Base-by-base conservation (phyloP, 2,797 vertebrate species). In the Atherinosoma microstoma region DNA sequence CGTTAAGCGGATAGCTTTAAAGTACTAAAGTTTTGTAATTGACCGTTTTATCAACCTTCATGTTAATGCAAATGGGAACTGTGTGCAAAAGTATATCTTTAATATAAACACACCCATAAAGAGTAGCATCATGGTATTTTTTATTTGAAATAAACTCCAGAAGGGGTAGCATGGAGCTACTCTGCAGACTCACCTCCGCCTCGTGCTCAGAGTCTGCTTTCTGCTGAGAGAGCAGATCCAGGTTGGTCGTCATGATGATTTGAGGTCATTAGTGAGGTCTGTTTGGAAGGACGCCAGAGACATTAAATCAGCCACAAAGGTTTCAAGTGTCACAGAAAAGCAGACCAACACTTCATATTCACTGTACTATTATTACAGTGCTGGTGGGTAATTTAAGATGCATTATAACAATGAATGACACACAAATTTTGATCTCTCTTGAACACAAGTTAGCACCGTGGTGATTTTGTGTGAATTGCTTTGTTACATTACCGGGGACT, bases 211-310 rank as follows among this genome's bases (percentile, higher is more conserved):
- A 89, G 88, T 95, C 95, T 91, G 95, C 91, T 95, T 96, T 96
- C 94, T 97, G 96, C 94, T 96, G 96, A 96, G 96, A 89, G 92
- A 96, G 96, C 94, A 96, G 94, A 93, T 96, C 95, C 94, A 94
- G 89, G 93, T 79, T 95, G 95, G 95, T 94, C 85, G 94, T 94
- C 96, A 96, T 96, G 94, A 94, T 92, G 94, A 96, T 94, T 87
- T 87, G 94, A 94, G 93, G 94, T 94, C 96, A 97, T 98, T 95
- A 96, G 95, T 93, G 91, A 94, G 65, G 93, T 94, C 96, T 96
- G 95, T 95, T 91, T 73, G 89, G 92, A 95, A 88, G 92, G 83
- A 96, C 83, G 92, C 82, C 92, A 95, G 92, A 92, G 87, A 94
- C 90, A 76, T 68, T 49, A 27, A 47, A 76, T 83, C 64, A 72